A percentile compares a stretch with the other conserved stretches of the same genome.
phyloP scores from a whole-genome alignment of 2,797 vertebrate species.

The Eulemur mongoz region DNA sequence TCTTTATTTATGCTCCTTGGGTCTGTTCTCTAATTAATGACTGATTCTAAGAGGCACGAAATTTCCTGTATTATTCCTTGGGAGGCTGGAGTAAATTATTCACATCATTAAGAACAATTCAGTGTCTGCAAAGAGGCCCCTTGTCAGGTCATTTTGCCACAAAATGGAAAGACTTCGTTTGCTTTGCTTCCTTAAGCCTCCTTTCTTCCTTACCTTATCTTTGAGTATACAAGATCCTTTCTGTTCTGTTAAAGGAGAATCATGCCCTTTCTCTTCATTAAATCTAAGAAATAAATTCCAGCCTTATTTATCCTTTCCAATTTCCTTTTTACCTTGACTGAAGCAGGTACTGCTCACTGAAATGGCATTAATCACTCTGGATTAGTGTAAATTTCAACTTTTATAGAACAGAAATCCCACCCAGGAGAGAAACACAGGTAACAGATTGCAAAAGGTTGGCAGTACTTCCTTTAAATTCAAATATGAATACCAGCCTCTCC shows the following conservation, averaged over 20 bases:
- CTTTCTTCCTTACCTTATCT: constrained; percentile 11
- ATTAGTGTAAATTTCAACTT: constrained; percentile 1
- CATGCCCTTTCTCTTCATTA: constrained; percentile 21
- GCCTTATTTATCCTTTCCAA: background rate
- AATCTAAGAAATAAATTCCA: constrained; percentile 28
- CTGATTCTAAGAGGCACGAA: background rate
- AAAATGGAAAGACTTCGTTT: constrained; percentile 9
- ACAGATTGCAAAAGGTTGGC: background rate
- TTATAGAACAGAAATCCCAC: background rate
- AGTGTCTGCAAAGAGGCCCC: constrained; percentile 20
- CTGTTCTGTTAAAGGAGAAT: background rate
- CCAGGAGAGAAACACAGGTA: constrained; percentile 12
- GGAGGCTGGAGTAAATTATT: constrained; percentile 34
- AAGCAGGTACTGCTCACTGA: constrained; percentile 16
- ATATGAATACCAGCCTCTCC: background rate
- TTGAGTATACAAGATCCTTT: background rate
- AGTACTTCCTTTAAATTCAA: background rate
- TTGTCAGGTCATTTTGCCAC: background rate
- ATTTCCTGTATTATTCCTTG: background rate
- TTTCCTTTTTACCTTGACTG: background rate
- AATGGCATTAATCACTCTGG: background rate
- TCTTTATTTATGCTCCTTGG: background rate
- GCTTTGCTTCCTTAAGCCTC: constrained; percentile 42
- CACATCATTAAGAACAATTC: constrained; percentile 43
- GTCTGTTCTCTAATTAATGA: background rate